Conservation (phyloP, 1,140 invertebrate species). For the Mizuhopecten yessoensis region DNA sequence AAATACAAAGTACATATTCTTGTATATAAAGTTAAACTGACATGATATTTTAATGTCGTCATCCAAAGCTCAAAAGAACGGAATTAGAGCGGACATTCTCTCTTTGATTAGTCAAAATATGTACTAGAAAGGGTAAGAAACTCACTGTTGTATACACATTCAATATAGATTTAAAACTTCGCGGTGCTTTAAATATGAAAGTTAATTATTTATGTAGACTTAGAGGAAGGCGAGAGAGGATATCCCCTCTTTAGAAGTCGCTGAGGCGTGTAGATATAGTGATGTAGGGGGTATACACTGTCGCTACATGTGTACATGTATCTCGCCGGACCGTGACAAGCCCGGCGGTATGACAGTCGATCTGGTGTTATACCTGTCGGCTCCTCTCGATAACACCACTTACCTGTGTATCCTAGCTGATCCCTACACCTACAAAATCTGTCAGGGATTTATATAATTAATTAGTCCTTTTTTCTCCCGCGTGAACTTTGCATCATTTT, state of each 20-base stretch:
- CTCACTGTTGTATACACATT: neutral
- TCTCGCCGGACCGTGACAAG: neutral
- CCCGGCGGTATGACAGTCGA: neutral
- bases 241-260: slow-evolving; percentile 2
- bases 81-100: neutral
- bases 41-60: neutral
- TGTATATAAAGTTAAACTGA: neutral
- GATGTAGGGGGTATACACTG: neutral
- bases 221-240: neutral
- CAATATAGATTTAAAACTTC: neutral
- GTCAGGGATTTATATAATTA: neutral
- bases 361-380: neutral
- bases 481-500: neutral
- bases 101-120: neutral
- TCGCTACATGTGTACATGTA: neutral
- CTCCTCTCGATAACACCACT: neutral
- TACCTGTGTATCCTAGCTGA: no score
- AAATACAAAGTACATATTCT: neutral
- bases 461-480: neutral
- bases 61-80: neutral
- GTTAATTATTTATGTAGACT: slow-evolving; percentile 14
- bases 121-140: neutral
- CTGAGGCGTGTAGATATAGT: slow-evolving; percentile 2
- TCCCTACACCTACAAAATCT: no score
- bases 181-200: neutral